Conservation (phyloP, 2,888 invertebrate genomes). For the Athetis lepigone region DNA sequence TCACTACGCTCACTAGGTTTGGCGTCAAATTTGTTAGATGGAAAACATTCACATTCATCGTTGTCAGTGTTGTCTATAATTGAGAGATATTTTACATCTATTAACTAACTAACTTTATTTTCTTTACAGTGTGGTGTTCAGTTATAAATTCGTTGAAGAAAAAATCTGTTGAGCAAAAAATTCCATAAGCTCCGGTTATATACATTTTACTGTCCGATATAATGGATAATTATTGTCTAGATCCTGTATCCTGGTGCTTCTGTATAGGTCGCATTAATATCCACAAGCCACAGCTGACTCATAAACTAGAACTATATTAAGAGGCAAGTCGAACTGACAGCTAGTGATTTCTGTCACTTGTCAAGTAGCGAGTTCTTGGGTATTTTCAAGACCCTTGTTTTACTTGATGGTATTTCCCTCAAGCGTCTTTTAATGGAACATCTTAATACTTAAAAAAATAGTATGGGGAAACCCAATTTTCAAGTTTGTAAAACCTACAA, state of each 20-base stretch:
- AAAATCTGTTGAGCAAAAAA: neutral
- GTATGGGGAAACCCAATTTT: constrained; percentile 1
- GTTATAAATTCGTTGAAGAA: too few species aligned
- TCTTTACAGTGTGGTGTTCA: too few species aligned
- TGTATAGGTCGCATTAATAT: constrained; percentile 17
- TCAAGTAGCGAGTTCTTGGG: neutral
- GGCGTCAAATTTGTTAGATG: too few species aligned
- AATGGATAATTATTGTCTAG: constrained; percentile 31
- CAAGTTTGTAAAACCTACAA: constrained; percentile 5
- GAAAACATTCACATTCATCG: too few species aligned
- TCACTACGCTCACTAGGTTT: too few species aligned
- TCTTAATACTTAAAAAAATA: constrained; percentile 7
- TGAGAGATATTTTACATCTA: too few species aligned
- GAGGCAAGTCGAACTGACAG: constrained; percentile 7
- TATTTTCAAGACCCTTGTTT: neutral
- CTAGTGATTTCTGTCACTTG: constrained; percentile 4
- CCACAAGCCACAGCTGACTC: constrained; percentile 32
- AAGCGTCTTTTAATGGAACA: neutral
- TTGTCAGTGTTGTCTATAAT: too few species aligned
- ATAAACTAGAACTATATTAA: constrained; percentile 29
- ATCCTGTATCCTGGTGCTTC: constrained; percentile 48
- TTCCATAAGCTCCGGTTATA: constrained; percentile 36
- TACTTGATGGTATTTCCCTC: constrained; percentile 11
- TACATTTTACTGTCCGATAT: neutral
- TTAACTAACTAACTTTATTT: too few species aligned